phyloP scores from a whole-genome alignment of 1,140 invertebrate species.

The Arion vulgaris region DNA sequence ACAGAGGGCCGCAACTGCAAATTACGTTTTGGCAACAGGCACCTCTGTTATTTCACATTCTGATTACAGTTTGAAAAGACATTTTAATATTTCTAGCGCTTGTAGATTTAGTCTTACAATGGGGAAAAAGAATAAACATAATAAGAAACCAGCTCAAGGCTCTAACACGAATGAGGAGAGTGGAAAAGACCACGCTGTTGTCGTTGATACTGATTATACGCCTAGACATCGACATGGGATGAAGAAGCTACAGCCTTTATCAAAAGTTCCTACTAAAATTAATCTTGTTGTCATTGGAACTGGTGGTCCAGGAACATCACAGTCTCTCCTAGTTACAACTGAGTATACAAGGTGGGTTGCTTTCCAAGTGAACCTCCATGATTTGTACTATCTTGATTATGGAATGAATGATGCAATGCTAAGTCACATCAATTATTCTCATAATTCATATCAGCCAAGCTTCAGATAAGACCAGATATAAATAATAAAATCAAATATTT shows the following conservation, averaged over 20 bases:
- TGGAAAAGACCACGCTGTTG: background rate
- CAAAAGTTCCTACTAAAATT: conserved; percentile 30
- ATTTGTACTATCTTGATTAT: too few species aligned
- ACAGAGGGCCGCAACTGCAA: too few species aligned
- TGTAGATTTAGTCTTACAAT: background rate
- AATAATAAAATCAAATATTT: too few species aligned
- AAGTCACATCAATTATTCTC: too few species aligned
- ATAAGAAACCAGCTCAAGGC: background rate
- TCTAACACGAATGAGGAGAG: background rate
- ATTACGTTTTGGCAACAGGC: background rate
- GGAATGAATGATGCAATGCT: too few species aligned
- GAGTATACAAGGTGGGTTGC: conserved; percentile 30
- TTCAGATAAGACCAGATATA: too few species aligned
- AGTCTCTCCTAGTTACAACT: conserved; percentile 25
- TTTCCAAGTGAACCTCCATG: too few species aligned
- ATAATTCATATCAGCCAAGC: too few species aligned
- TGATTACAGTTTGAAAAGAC: background rate
- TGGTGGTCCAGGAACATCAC: conserved; percentile 25
- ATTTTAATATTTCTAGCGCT: background rate
- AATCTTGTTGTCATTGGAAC: conserved; percentile 34
- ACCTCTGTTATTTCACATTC: background rate
- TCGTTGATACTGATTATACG: too few species aligned
- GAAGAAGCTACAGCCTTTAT: background rate
- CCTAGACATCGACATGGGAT: too few species aligned
- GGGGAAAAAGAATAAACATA: background rate